Evolutionary conservation across 2,113 vertebrate species (phyloP), one percentile per base, ranked within the genome.

Genomic region (Cheirogaleus medius): DNA sequence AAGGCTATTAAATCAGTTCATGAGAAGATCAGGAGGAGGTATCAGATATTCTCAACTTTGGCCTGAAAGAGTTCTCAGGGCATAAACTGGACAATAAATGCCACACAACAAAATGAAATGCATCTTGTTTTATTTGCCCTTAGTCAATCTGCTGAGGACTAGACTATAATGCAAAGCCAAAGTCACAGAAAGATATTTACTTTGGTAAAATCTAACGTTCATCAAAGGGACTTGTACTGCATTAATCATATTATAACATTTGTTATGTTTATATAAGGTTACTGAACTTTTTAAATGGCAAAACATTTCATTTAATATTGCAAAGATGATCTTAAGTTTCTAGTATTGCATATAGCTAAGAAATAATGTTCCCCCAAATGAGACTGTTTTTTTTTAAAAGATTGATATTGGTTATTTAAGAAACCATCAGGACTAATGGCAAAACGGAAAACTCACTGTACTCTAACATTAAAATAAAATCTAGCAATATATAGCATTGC

Each of bases 391-490:
- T 81, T 95, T 86, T 60, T n/a, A 73, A 94, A 96, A 37, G 25
- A 93, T 83, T 89, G 42, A 94, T 77, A 76, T 2, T 54, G 78
- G 71, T 54, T 95, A 87, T 74, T 96, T 52, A 58, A 76, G 54
- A 95, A 83, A 39, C 64, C 74, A 20, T 80, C 4, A 13, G 74
- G 83, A 95, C 68, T 95, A 66, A 92, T n/a, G 56, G 21, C 29
- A 87, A 87, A 94, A 92, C 11, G 82, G 23, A 87, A 90, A 80
- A n/a, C 3, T 92, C 87, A 90, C 0, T 95, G 52, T 39, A 89
- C 21, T 76, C 15, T 77, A 80, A 76, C 25, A 90, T 87, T 92
- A 91, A 84, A 92, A 90, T 66, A 56, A 82, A 94, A 94, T 88
- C 92, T 34, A 85, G 63, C 77, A 80, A 60, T 15, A 11, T n/a